These are phyloP conservation scores for Syritta pipiens DNA, from an alignment of 2,888 invertebrate genomes.

Conservation along the genomic window DNA sequence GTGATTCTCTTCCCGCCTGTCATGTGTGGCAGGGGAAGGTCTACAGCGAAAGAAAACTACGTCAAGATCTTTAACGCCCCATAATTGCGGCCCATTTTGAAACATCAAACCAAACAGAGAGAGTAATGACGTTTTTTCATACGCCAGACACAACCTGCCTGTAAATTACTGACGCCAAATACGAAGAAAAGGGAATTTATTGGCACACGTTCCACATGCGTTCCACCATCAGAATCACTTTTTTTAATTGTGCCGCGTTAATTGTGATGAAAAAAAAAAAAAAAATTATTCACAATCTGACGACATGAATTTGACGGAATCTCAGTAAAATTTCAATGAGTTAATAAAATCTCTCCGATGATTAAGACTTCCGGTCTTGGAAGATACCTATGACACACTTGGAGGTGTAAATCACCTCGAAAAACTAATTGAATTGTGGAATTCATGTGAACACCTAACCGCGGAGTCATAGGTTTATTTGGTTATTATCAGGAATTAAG, in stretches of 20 bases:
- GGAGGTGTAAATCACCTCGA: conserved; percentile 6
- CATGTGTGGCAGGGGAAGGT: too few relatives aligned
- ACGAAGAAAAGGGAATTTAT: conserved; percentile 3
- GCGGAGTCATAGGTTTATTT: conserved; percentile 22
- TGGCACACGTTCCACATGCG: conserved; percentile 44
- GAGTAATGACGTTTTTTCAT: conserved; percentile 39
- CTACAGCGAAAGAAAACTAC: too few relatives aligned
- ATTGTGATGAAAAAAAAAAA: too few relatives aligned
- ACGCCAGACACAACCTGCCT: conserved; percentile 14
- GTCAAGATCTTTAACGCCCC: too few relatives aligned
- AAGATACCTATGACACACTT: conserved; percentile 40
- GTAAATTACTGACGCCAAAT: conserved; percentile 1
- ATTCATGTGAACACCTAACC: conserved; percentile 28
- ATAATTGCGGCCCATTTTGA: conserved; percentile 20
- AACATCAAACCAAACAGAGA: conserved; percentile 29
- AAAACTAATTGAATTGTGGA: conserved; percentile 16
- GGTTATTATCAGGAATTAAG: conserved; percentile 40
- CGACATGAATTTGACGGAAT: too few relatives aligned
- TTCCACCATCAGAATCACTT: conserved; percentile 34
- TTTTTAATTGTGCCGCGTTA: conserved; percentile 9
- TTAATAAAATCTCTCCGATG: conserved; percentile 44
- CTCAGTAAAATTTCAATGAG: conserved; percentile 36
- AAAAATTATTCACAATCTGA: too few relatives aligned
- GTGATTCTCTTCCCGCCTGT: too few relatives aligned
- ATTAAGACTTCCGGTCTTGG: conserved; percentile 55